phyloP scores from a whole-genome alignment of 2,888 invertebrate species.

The Melieria omissa region DNA sequence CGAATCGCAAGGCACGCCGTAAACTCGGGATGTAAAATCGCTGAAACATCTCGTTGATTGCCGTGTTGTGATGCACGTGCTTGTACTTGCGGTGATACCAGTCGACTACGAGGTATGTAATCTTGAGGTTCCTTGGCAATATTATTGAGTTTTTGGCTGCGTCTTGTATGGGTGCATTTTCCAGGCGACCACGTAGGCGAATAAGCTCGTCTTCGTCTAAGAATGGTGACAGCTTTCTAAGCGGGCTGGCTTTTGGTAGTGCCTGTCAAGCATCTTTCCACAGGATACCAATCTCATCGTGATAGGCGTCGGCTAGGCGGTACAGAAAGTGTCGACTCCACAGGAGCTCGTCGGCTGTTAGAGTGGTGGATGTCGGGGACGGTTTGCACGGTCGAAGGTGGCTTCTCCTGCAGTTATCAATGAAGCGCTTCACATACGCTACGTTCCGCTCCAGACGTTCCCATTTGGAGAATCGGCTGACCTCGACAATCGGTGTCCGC shows the following conservation, averaged over 20 bases:
- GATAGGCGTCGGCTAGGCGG: too few species aligned
- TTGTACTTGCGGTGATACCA: conserved; percentile 35
- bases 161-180: conserved; percentile 30
- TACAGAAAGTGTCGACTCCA: background rate
- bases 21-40: conserved; percentile 34
- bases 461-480: conserved; percentile 6
- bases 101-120: conserved; percentile 32
- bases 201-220: conserved; percentile 34
- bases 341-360: conserved; percentile 6
- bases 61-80: conserved; percentile 39
- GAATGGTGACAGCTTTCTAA: conserved; percentile 37
- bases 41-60: conserved; percentile 40
- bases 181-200: conserved; percentile 39
- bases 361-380: background rate
- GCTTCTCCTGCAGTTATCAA: background rate
- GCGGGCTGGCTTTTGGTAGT: conserved; percentile 35
- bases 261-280: background rate
- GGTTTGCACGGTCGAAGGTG: background rate
- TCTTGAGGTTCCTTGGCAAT: conserved; percentile 33
- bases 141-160: conserved; percentile 37
- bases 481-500: background rate
- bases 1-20: conserved; percentile 27
- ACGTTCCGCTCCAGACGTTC: conserved; percentile 5
- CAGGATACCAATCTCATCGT: background rate
- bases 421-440: conserved; percentile 13